Evolutionary conservation across 2,888 invertebrate genomes (phyloP), one percentile per base, ranked within the genome.

Genomic region (Tolmerus cingulatus): DNA sequence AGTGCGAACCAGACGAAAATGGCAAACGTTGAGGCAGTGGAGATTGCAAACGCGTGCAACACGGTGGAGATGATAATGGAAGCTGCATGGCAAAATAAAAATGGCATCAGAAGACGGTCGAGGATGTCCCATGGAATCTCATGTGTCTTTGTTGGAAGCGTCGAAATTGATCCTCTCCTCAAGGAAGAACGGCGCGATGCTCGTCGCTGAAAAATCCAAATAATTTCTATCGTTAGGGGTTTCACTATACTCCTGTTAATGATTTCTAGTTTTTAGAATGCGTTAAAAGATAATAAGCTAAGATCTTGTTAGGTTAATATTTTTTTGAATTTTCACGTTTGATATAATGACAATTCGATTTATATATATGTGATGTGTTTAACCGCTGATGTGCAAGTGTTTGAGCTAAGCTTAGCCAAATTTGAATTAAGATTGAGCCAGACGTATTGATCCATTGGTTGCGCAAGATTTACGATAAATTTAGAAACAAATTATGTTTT

Each of bases 11-110:
- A 95, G 46, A 96, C 94, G 92, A 97, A 97, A 23, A 97, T 93
- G 9, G 96, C 95, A 91, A 97, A 95, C 87, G 96, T 95, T 12
- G 96, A 96, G 88, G 96, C 94, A 90, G 95, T 95, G 89, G 96
- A 96, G 89, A 97, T 95, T 90, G 95, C 95, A 89, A 96, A 93
- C 57, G 94, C 94, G 92, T 96, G 96, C 87, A 97, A 93, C 88
- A 95, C 91, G 74, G 95, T 95, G 79, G 96, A 96, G 78, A 96
- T 92, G 89, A 97, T 95, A 88, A 96, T 95, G 37, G 97, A 96
- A 27, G 96, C 94, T 5, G 96, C 97, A 92, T 97, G 97, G 91
- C 97, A 97, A 92, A 97, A 95, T 88, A 97, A 94, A 88, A 96
- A 94, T 43, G 97, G 97, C 90, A 97, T 93, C 84, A 96, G 94